phyloP scores from a whole-genome alignment of 35 echinoderm and acorn worm species.

The Chiridota heheva region DNA sequence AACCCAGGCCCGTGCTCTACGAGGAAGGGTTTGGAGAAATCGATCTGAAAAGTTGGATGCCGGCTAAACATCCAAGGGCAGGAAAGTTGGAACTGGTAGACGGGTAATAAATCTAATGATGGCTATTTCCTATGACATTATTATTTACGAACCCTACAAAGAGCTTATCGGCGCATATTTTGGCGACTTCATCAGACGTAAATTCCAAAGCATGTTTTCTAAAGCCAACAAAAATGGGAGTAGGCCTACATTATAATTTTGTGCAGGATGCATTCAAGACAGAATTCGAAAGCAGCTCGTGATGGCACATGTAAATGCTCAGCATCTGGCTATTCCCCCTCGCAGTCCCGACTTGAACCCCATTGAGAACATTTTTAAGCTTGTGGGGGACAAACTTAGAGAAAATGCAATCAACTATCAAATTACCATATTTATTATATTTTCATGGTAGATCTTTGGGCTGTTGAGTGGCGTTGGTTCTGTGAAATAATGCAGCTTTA shows the following conservation, averaged over 20 bases:
- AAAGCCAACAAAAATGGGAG: slow-evolving; percentile 20
- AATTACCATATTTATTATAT: too few species aligned
- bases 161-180: slow-evolving; percentile 42
- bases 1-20: background rate
- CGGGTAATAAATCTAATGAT: background rate
- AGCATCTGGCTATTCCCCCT: slow-evolving; percentile 39
- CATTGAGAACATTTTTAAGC: slow-evolving; percentile 60
- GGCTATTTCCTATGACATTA: too few species aligned
- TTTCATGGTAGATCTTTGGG: too few species aligned
- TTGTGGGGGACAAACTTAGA: slow-evolving; percentile 40
- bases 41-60: background rate
- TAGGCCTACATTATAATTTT: background rate
- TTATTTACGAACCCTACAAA: slow-evolving; percentile 29
- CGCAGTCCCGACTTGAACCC: slow-evolving; percentile 62
- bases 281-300: slow-evolving; percentile 12
- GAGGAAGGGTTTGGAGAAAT: slow-evolving; percentile 33
- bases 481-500: too few species aligned
- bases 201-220: slow-evolving; percentile 35
- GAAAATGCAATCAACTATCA: slow-evolving; percentile 7
- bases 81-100: slow-evolving; percentile 39
- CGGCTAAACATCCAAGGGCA: slow-evolving; percentile 17
- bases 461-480: too few species aligned
- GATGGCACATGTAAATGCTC: slow-evolving; percentile 2
- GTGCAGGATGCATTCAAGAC: slow-evolving; percentile 5
- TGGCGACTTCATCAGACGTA: slow-evolving; percentile 19